Evolutionary conservation across 2,113 vertebrate genomes (phyloP).

Genomic region (Calidris pygmaea): DNA sequence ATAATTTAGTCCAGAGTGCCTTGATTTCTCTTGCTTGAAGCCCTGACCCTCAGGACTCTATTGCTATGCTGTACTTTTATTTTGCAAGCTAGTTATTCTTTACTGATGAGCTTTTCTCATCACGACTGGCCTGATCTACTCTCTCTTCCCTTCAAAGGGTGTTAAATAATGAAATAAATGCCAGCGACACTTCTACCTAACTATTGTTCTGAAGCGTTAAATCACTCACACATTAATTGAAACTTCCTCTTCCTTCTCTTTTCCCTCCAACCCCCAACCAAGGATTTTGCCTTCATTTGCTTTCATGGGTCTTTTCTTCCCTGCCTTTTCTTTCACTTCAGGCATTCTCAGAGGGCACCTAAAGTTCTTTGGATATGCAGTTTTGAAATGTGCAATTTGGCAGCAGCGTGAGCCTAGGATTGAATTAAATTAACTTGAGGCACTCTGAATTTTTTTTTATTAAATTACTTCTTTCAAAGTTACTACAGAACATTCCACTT

Average conservation of each 20-base stretch:
- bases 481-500: constrained; percentile 71
- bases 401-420: constrained; percentile 69
- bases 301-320: constrained; percentile 59
- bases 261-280: constrained; percentile 40
- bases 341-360: constrained; percentile 77
- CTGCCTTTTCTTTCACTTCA: constrained; percentile 55
- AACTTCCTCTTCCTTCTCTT: constrained; percentile 61
- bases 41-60: not conserved
- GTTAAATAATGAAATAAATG: constrained; percentile 73
- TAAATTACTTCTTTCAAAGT: constrained; percentile 79
- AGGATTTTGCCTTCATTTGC: constrained; percentile 71
- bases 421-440: constrained; percentile 83
- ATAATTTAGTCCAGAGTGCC: not conserved
- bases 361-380: constrained; percentile 74
- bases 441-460: constrained; percentile 76
- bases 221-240: constrained; percentile 71
- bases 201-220: constrained; percentile 70
- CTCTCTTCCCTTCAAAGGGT: constrained; percentile 13
- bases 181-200: constrained; percentile 23
- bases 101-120: constrained; percentile 34
- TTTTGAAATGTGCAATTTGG: constrained; percentile 80
- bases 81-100: constrained; percentile 18
- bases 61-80: not conserved
- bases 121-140: constrained; percentile 6
- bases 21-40: not conserved